phyloP scores from a whole-genome alignment of 2,888 invertebrate species.

The Apotomis betuletana region DNA sequence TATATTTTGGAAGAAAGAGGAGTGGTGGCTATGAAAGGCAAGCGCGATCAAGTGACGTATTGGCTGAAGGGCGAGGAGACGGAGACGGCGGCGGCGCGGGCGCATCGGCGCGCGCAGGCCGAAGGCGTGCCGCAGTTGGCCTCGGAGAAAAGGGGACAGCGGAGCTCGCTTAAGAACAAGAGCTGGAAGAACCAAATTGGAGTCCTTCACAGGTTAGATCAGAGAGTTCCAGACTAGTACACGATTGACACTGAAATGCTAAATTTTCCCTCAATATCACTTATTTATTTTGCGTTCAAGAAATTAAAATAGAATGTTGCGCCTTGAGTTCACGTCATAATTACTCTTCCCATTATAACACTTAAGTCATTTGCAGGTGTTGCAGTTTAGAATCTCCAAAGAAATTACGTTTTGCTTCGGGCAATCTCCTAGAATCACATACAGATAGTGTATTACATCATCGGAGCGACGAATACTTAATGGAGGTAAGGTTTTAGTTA shows the following conservation, averaged over 20 bases:
- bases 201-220: constrained; percentile 72
- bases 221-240: not conserved
- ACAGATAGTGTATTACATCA: constrained; percentile 79
- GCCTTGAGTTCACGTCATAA: too few relatives aligned
- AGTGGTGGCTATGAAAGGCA: constrained; percentile 91
- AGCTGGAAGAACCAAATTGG: constrained; percentile 81
- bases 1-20: constrained; percentile 91
- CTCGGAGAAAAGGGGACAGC: constrained; percentile 60
- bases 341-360: too few relatives aligned
- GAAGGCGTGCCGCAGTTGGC: constrained; percentile 66
- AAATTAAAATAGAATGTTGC: too few relatives aligned
- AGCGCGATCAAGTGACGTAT: constrained; percentile 89
- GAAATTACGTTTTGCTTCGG: constrained; percentile 90
- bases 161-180: constrained; percentile 87
- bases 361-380: constrained; percentile 76
- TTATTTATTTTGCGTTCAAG: too few relatives aligned
- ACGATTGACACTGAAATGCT: too few relatives aligned
- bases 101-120: constrained; percentile 72
- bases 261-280: too few relatives aligned
- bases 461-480: constrained; percentile 79
- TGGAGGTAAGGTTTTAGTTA: constrained; percentile 65
- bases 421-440: constrained; percentile 85
- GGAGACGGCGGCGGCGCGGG: constrained; percentile 81
- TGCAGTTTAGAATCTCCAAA: constrained; percentile 93
- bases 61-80: constrained; percentile 92